Evolutionary conservation across 2,113 vertebrate genomes (phyloP).

Genomic region (Melanostigma gelatinosum): DNA sequence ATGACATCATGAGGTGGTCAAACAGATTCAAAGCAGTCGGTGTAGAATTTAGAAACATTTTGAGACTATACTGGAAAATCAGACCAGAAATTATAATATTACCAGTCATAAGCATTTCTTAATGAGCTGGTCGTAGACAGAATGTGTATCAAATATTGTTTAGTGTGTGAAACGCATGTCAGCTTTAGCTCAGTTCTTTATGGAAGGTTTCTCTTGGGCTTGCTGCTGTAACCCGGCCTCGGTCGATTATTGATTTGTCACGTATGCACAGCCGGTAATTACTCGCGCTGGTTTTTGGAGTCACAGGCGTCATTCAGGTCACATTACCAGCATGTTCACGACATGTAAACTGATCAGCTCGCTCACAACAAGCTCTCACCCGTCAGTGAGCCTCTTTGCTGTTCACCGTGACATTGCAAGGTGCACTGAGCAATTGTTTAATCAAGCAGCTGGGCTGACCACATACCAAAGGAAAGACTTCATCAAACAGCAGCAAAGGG

Average conservation of each 20-base stretch:
- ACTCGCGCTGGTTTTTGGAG: constrained; percentile 1
- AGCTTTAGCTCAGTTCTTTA: neutral
- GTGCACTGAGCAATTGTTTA: constrained; percentile 10
- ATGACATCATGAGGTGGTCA: neutral
- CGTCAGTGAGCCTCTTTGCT: neutral
- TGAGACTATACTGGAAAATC: neutral
- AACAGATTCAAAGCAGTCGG: neutral
- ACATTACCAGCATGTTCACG: neutral
- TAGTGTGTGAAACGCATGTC: neutral
- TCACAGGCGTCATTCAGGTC: constrained; percentile 38
- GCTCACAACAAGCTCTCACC: neutral
- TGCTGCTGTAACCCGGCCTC: constrained; percentile 11
- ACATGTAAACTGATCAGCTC: neutral
- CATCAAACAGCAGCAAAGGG: constrained; percentile 18
- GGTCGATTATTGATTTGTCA: constrained; percentile 45
- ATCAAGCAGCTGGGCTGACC: neutral
- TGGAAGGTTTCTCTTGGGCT: neutral
- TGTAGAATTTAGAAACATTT: neutral
- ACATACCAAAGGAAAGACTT: neutral
- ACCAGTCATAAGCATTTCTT: neutral
- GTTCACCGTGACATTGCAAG: neutral
- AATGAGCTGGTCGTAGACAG: neutral
- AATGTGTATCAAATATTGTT: neutral
- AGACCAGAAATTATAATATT: neutral
- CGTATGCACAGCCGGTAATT: constrained; percentile 21